Evolutionary conservation across 2,888 invertebrate species (phyloP).

Genomic region (Crossocerus cetratus): DNA sequence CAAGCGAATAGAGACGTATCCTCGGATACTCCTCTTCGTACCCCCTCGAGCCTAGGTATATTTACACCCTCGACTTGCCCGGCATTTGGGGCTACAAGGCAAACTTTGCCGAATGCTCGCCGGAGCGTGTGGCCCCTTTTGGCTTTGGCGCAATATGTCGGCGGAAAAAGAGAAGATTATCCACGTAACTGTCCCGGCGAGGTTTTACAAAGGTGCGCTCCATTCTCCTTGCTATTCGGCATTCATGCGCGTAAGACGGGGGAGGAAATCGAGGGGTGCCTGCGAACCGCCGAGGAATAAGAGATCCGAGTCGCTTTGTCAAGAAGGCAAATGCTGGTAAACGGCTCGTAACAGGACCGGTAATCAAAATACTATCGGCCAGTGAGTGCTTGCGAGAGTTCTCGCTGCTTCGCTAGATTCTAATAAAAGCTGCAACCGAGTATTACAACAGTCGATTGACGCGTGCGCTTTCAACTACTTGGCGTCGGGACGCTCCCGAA

Average conservation of each 20-base stretch:
- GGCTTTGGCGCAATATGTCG: conserved; percentile 73
- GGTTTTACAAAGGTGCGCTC: conserved; percentile 37
- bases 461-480: too few species aligned
- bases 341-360: conserved; percentile 71
- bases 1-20: conserved; percentile 1
- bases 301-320: conserved; percentile 75
- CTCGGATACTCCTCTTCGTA: neutral
- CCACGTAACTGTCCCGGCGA: conserved; percentile 70
- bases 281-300: conserved; percentile 33
- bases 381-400: conserved; percentile 3
- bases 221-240: conserved; percentile 31
- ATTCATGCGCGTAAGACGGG: conserved; percentile 15
- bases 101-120: conserved; percentile 58
- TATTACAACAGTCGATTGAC: too few species aligned
- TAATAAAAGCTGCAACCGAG: neutral
- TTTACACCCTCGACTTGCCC: conserved; percentile 33
- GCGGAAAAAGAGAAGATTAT: conserved; percentile 70
- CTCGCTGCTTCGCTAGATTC: conserved; percentile 1
- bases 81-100: conserved; percentile 21
- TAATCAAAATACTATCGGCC: conserved; percentile 72
- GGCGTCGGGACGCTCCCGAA: too few species aligned
- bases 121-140: conserved; percentile 63
- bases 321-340: conserved; percentile 75
- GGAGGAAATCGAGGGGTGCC: conserved; percentile 10
- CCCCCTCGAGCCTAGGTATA: conserved; percentile 6